A percentile compares a stretch with the other conserved stretches of the same genome.
phyloP scores from a whole-genome alignment of 2,888 invertebrate genomes.

The Phytoseiulus persimilis region DNA sequence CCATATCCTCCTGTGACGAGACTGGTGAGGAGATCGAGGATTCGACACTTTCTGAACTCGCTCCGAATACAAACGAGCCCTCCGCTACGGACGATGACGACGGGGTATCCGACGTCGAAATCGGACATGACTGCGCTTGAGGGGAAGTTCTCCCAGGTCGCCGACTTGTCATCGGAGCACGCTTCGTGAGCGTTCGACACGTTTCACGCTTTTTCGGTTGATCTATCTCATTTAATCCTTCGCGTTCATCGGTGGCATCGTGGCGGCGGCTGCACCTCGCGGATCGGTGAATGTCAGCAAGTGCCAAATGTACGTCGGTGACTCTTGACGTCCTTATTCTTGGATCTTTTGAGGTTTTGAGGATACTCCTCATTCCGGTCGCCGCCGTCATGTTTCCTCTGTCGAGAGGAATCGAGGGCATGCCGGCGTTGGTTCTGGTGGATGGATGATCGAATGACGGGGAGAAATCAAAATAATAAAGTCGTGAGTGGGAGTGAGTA shows the following conservation, averaged over 20 bases:
- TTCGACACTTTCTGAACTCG: no score
- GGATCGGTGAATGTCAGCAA: background rate
- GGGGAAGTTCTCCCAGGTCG: background rate
- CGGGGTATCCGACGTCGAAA: background rate
- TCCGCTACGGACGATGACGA: background rate
- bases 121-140: background rate
- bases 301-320: background rate
- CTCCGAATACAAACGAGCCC: background rate
- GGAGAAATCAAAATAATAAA: background rate
- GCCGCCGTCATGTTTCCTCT: background rate
- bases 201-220: background rate
- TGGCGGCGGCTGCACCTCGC: background rate
- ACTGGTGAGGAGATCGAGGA: no score
- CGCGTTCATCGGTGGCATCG: background rate
- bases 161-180: background rate
- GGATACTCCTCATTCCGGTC: background rate
- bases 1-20: background rate
- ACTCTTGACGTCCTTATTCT: background rate
- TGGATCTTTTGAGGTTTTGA: background rate
- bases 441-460: background rate
- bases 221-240: background rate
- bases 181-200: background rate
- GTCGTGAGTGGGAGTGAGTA: background rate
- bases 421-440: background rate
- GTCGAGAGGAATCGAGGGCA: background rate